Base-by-base conservation (phyloP, 1,140 invertebrate genomes). In the Drosophila pachea region DNA sequence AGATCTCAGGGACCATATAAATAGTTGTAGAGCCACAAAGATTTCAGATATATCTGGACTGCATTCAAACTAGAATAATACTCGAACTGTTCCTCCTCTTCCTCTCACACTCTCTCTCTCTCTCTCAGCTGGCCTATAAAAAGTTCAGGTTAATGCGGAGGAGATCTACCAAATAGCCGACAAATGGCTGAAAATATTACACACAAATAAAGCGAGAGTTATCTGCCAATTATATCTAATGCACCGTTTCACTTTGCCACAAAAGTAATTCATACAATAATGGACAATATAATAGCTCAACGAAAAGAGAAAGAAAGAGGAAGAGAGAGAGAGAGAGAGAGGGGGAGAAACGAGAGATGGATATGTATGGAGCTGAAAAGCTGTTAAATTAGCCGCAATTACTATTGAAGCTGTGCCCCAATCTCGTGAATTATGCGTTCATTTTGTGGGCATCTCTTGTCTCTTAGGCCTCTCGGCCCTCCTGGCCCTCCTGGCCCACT, bases 381-480 rank as follows among this genome's bases (percentile, higher is more conserved):
- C 32, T 5, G 8, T 74, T 16, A 76, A 73, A 76, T 81, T 73
- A 63, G 78, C 70, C 49, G 62, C 64, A 68, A 61, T 78, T 66
- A 73, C 72, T 69, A 72, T 82, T 74, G 70, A 77, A 63, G 54
- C 50, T 43, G 47, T 81, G 49, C 45, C 60, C 63, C 67, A 68
- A 60, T 82, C 63, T 66, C 59, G 62, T 48, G 50, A 58, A 72
- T 72, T 54, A 68, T 61, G 55, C 64, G 63, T 69, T 22, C 54
- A 68, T 70, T 47, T 63, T 45, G 50, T 7, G 56, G 47, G 1
- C 22, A 22, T 22, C 22, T 22, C 22, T 22, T 22, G 22, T 1
- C 22, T 22, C 22, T 22, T 22, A 22, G 22, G 1, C 22, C 22
- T 22, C 22, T 22, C 22, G 22, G 22, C 22, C 22, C 22, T 22